phyloP scores from a whole-genome alignment of 2,888 invertebrate species.

The Hemaris fuciformis region DNA sequence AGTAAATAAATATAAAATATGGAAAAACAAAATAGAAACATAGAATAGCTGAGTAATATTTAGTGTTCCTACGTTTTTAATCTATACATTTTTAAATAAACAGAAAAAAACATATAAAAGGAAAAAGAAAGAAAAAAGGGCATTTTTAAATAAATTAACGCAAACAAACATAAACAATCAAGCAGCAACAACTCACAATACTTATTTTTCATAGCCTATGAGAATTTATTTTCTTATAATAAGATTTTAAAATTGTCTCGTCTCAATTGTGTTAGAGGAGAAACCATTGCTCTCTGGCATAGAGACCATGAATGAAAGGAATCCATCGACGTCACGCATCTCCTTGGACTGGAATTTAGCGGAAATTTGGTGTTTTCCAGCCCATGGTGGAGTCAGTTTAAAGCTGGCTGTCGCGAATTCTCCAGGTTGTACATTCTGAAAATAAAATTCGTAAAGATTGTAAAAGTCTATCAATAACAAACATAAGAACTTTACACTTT shows the following conservation, averaged over 20 bases:
- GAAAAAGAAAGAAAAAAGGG: too few species aligned
- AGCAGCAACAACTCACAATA: background rate
- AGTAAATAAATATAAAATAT: background rate
- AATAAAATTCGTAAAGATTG: background rate
- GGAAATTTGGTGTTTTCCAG: conserved; percentile 90
- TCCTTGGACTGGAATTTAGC: conserved; percentile 94
- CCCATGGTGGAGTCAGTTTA: conserved; percentile 88
- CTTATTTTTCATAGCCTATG: background rate
- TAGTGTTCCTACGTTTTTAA: background rate
- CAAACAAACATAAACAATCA: background rate
- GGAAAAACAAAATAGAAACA: background rate
- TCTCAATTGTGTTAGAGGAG: conserved; percentile 34
- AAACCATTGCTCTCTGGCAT: conserved; percentile 67
- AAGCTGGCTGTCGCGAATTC: conserved; percentile 87
- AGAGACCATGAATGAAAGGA: conserved; percentile 86
- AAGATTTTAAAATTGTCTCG: background rate
- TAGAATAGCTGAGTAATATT: background rate
- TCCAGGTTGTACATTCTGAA: conserved; percentile 75
- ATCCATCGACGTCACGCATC: conserved; percentile 94
- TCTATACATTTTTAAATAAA: background rate
- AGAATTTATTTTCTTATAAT: too few species aligned
- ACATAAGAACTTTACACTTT: background rate
- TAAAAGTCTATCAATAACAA: background rate
- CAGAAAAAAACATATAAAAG: too few species aligned
- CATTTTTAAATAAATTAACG: background rate